Base-by-base conservation (phyloP, 2,797 vertebrate species). In the Hipposideros larvatus region DNA sequence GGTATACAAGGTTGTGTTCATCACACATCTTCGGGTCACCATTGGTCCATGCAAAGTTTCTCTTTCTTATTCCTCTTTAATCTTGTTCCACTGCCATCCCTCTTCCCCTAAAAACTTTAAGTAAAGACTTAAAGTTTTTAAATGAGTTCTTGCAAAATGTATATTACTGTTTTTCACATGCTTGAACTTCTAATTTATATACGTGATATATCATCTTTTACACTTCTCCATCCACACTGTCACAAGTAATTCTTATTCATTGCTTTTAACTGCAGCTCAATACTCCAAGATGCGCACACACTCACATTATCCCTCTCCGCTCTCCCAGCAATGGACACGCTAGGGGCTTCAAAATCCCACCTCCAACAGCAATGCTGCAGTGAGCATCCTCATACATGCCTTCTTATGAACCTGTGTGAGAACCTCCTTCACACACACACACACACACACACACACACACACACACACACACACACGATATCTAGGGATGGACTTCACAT, bases 31-130 rank as follows among this genome's bases (percentile, higher is more conserved):
- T 3, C 24, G n/a, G 53, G 48, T 89, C 65, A 28, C 53, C 61
- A 41, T 0, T 24, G 31, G 55, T 31, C 26, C 10, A 1, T 18
- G 53, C 21, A 1, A 77, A 53, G 26, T 59, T 37, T 41, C 57
- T 95, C 19, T 46, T 46, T 61, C 63, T 82, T 79, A 55, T n/a
- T 94, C 13, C 41, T 53, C 43, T 89, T 68, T 84, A 63, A 63
- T 22, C 28, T 55, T 46, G 43, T 11, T 28, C 65, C 24, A 73
- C 43, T 55, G 14, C 13, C 16, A 51, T 75, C n/a, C 43, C 24
- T 7, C 10, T 21, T 11, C 41, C 28, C 41, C 16, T 37, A 37
- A 53, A 34, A 68, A 34, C 34, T 21, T 43, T 0, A 79, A 57
- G 65, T 22, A 70, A 85, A 89, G 48, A 79, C 11, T 31, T 73